A percentile compares a stretch with the other conserved stretches of the same genome.
phyloP scores from a whole-genome alignment of 2,888 invertebrate species.

The Lamellibrachia columna region DNA sequence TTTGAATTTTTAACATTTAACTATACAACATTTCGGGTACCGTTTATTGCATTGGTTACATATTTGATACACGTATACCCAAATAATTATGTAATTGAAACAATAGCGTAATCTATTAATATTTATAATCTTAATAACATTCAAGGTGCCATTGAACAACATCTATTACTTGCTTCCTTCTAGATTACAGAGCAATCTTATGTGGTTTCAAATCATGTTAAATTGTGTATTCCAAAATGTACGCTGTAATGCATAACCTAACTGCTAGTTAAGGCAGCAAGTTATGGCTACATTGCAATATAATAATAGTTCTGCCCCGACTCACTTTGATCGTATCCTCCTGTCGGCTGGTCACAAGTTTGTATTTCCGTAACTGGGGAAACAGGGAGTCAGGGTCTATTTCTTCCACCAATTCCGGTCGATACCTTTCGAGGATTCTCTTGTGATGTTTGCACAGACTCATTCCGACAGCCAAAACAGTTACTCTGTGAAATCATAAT shows the following conservation, averaged over 20 bases:
- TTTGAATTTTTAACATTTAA: too few species aligned
- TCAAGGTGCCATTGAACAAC: too few species aligned
- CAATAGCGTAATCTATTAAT: too few species aligned
- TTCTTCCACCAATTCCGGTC: constrained; percentile 54
- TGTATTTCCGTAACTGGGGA: constrained; percentile 51
- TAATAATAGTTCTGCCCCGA: not conserved
- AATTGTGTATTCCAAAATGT: not conserved
- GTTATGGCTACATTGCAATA: not conserved
- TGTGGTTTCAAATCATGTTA: not conserved
- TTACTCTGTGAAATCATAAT: not conserved
- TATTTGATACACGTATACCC: too few species aligned
- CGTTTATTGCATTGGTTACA: too few species aligned
- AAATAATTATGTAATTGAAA: too few species aligned
- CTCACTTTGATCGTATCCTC: constrained; percentile 53
- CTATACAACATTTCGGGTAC: too few species aligned
- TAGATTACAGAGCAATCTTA: not conserved
- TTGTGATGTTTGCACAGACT: constrained; percentile 42
- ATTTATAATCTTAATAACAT: too few species aligned
- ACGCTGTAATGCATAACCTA: not conserved
- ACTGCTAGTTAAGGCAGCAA: not conserved
- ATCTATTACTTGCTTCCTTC: not conserved
- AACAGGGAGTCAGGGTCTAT: constrained; percentile 52
- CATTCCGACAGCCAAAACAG: not conserved
- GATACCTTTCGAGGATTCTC: constrained; percentile 47
- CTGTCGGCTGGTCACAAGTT: constrained; percentile 48